Base-by-base conservation (phyloP, 2,797 vertebrate species). In the Melanotaenia parkinsoni region DNA sequence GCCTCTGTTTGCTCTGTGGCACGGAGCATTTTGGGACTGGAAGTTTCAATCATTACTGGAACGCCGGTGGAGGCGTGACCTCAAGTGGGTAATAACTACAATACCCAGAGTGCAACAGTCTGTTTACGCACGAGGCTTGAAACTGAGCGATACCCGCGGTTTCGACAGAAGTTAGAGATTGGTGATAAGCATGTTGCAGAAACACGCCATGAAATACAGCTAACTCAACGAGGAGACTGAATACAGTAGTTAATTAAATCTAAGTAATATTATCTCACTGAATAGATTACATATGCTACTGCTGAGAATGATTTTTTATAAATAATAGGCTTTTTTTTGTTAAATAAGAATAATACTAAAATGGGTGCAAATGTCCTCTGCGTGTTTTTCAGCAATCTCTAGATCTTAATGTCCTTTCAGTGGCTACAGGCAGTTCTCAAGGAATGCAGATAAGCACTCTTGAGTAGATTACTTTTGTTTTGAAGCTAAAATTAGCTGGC, bases 21-120 rank as follows among this genome's bases (percentile, higher is more conserved):
- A 47, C 66, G 14, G 43, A 67, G 93, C 88, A 92, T 87, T 77
- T 72, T 76, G 94, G 93, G 93, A 92, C 45, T 80, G 62, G 83
- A 58, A 91, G 92, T 95, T 89, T 75, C 0, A 40, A 58, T 35
- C 1, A 16, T 61, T 0, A n/a, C 78, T 20, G 50, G 4, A 37
- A 9, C n/a, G 0, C 5, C 38, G 5, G 47, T 3, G 73, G 51
- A 64, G 74, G 77, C 62, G 60, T 22, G 80, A 66, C 66, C 47
- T 67, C 12, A 3, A 7, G 0, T 0, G 0, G 0, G 2, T 0
- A 10, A 7, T 0, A 13, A 95, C 94, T 92, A 79, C 88, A 87
- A 1, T 76, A 51, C 91, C 95, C 94, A 90, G 1, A 88, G 81
- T 81, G 60, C 93, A 69, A 6, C 58, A n/a, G 28, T 10, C 0